Percentiles rank a stretch among this genome's conserved stretches.
Evolutionary conservation across 2,113 vertebrate genomes (phyloP).

Genomic region (Alethe diademata): DNA sequence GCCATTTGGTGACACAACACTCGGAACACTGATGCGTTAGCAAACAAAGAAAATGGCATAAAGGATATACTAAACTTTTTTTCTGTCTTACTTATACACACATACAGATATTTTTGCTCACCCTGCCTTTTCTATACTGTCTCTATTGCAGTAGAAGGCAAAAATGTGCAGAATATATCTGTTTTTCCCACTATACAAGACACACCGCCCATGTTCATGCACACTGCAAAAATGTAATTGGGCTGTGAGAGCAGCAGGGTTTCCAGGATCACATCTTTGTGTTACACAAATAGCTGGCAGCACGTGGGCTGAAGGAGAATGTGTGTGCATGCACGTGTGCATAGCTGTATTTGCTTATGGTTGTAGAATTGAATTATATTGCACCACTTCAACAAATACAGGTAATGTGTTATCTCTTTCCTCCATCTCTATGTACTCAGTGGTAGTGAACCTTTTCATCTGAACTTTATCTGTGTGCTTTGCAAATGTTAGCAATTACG

Average conservation of each 20-base stretch:
- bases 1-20: background rate
- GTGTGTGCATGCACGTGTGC: background rate
- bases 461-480: background rate
- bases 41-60: background rate
- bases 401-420: background rate
- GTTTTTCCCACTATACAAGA: background rate
- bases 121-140: background rate
- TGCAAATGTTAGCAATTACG: conserved; percentile 4
- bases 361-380: background rate
- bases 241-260: accelerated
- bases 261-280: background rate
- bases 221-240: background rate
- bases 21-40: background rate
- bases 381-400: background rate
- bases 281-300: background rate
- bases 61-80: background rate
- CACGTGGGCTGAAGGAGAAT: background rate
- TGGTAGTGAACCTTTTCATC: background rate
- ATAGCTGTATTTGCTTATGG: background rate
- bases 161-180: background rate
- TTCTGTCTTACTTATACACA: background rate
- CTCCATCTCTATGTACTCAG: background rate
- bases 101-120: background rate
- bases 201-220: accelerated
- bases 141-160: background rate